Evolutionary conservation across 2,113 vertebrate genomes (phyloP).

Genomic region (Notiomystis cincta): DNA sequence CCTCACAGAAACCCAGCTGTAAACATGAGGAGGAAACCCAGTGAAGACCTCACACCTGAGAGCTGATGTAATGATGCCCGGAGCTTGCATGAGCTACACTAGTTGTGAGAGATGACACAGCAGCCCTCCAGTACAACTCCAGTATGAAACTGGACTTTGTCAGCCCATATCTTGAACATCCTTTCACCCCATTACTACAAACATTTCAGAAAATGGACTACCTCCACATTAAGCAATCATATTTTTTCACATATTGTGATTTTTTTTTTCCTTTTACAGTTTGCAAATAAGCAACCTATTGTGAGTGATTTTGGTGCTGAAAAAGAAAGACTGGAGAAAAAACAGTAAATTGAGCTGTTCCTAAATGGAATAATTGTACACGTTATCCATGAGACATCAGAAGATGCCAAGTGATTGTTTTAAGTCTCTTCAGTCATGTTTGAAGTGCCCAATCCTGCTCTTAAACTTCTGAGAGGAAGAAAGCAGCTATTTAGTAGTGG

Average conservation of each 20-base stretch:
- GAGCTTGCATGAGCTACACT: not conserved
- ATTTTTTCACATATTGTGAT: not conserved
- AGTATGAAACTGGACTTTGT: not conserved
- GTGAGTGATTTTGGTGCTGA: not conserved
- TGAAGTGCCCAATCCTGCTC: not conserved
- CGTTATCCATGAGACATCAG: not conserved
- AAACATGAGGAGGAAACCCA: not conserved
- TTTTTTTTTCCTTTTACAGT: not conserved
- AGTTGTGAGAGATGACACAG: not conserved
- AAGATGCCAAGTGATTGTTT: not conserved
- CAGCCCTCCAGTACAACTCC: not conserved
- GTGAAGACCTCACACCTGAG: not conserved
- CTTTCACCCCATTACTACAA: not conserved
- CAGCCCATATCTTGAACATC: not conserved
- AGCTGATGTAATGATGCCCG: not conserved
- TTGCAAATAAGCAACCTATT: not conserved
- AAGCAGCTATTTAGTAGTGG: not conserved
- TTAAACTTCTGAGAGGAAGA: not conserved
- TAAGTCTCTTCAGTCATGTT: not conserved
- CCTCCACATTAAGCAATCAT: not conserved
- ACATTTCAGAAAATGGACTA: not conserved
- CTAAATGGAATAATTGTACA: not conserved
- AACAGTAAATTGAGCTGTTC: not conserved
- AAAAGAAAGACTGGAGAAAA: not conserved
- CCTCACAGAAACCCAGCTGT: not conserved